A percentile compares a stretch with the other conserved stretches of the same genome.
phyloP scores from a whole-genome alignment of 1,140 invertebrate genomes.

The Drosophila punjabiensis region DNA sequence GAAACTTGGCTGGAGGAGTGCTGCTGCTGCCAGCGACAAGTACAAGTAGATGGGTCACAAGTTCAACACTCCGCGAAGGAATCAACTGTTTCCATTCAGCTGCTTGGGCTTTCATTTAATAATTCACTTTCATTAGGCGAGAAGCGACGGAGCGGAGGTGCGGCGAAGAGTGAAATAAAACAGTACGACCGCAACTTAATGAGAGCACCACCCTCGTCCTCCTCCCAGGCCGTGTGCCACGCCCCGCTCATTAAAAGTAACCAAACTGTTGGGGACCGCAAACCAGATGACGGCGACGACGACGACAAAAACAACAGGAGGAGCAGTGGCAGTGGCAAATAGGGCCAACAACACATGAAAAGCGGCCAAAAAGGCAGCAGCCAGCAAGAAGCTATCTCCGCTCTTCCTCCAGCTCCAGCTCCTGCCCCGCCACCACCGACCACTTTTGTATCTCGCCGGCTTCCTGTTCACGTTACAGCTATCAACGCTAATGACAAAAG shows the following conservation, averaged over 20 bases:
- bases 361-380: constrained; percentile 74
- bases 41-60: constrained; percentile 36
- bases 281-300: constrained; percentile 73
- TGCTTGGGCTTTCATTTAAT: constrained; percentile 54
- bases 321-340: constrained; percentile 12
- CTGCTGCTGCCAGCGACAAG: constrained; percentile 12
- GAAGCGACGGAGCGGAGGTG: constrained; percentile 13
- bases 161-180: constrained; percentile 64
- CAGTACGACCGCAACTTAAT: constrained; percentile 77
- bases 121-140: constrained; percentile 73
- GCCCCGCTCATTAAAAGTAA: constrained; percentile 81
- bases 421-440: not conserved
- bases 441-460: constrained; percentile 11
- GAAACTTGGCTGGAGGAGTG: constrained; percentile 13
- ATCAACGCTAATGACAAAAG: constrained; percentile 83
- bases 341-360: constrained; percentile 73
- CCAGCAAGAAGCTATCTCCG: constrained; percentile 40
- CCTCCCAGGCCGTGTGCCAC: constrained; percentile 34
- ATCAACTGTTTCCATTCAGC: constrained; percentile 35
- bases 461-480: constrained; percentile 65
- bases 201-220: constrained; percentile 47
- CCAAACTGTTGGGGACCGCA: constrained; percentile 71
- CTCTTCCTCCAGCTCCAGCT: constrained; percentile 8
- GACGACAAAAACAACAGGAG: constrained; percentile 42
- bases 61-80: constrained; percentile 33